Percentiles rank a stretch among this genome's conserved stretches.
phyloP scores from a whole-genome alignment of 2,888 invertebrate species.

The Thyatira batis region DNA sequence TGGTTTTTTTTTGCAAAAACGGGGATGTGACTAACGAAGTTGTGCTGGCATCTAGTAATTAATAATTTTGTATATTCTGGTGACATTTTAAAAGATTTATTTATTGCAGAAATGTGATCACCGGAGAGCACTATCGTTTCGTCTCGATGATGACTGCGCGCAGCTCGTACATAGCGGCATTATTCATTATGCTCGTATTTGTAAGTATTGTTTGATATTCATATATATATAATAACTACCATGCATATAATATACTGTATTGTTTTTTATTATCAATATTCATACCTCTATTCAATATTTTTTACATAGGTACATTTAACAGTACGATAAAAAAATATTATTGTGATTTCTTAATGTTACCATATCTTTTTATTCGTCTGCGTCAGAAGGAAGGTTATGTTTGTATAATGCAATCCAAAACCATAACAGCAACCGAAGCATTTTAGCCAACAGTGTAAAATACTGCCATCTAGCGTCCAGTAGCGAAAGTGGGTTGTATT shows the following conservation, averaged over 20 bases:
- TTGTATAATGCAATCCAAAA: too few relatives aligned
- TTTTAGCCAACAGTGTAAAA: not conserved
- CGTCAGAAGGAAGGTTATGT: too few relatives aligned
- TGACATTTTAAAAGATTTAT: conserved; percentile 5
- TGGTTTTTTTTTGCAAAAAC: too few relatives aligned
- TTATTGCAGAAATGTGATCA: conserved; percentile 94
- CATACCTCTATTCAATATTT: not conserved
- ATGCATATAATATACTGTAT: not conserved
- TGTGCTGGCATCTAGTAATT: too few relatives aligned
- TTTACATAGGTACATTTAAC: too few relatives aligned
- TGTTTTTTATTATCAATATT: conserved; percentile 22
- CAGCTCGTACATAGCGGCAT: conserved; percentile 96
- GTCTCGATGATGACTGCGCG: conserved; percentile 98
- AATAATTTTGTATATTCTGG: not conserved
- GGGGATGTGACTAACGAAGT: too few relatives aligned
- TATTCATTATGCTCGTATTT: conserved; percentile 98
- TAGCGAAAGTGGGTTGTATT: conserved; percentile 2
- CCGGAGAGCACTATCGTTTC: conserved; percentile 99
- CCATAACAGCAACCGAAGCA: too few relatives aligned
- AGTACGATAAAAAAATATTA: too few relatives aligned
- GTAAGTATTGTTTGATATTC: conserved; percentile 86
- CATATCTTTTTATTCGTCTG: too few relatives aligned
- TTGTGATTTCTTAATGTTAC: too few relatives aligned
- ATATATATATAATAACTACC: too few relatives aligned
- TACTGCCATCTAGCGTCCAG: conserved; percentile 10